phyloP scores from a whole-genome alignment of 2,113 vertebrate genomes.

The Notiomystis cincta region DNA sequence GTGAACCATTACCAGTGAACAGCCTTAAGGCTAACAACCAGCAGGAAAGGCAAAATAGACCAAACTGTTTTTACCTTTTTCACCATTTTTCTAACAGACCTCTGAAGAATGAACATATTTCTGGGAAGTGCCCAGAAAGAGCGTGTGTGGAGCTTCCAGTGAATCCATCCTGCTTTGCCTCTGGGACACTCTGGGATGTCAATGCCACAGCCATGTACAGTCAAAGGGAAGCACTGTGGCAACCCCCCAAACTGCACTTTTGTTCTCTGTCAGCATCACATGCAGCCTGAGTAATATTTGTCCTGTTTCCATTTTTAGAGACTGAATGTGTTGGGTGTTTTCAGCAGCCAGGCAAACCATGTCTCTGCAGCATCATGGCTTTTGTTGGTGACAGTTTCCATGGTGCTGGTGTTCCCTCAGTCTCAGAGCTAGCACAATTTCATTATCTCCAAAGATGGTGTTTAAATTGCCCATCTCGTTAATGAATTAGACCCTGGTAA shows the following conservation, averaged over 20 bases:
- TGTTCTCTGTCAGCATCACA: not conserved
- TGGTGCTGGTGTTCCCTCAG: not conserved
- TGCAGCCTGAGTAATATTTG: not conserved
- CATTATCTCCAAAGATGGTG: not conserved
- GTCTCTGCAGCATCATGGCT: not conserved
- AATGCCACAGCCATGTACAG: not conserved
- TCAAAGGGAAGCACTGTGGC: not conserved
- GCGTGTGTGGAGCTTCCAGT: accelerated
- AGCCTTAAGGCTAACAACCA: not conserved
- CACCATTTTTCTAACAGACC: not conserved
- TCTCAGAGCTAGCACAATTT: not conserved
- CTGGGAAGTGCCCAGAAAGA: not conserved
- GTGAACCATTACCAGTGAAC: not conserved
- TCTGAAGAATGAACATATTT: not conserved
- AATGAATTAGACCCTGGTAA: not conserved
- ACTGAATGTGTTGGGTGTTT: not conserved
- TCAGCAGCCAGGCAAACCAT: not conserved
- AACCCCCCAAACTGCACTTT: not conserved
- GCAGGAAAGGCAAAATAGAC: not conserved
- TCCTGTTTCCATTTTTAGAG: not conserved
- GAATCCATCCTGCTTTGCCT: not conserved
- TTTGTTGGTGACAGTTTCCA: not conserved
- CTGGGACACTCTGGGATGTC: not conserved
- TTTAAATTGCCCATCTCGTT: not conserved
- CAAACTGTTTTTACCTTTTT: accelerated